Evolutionary conservation across 2,888 invertebrate species (phyloP), one percentile per base, ranked within the genome.

Genomic region (Geotrupes spiniger): DNA sequence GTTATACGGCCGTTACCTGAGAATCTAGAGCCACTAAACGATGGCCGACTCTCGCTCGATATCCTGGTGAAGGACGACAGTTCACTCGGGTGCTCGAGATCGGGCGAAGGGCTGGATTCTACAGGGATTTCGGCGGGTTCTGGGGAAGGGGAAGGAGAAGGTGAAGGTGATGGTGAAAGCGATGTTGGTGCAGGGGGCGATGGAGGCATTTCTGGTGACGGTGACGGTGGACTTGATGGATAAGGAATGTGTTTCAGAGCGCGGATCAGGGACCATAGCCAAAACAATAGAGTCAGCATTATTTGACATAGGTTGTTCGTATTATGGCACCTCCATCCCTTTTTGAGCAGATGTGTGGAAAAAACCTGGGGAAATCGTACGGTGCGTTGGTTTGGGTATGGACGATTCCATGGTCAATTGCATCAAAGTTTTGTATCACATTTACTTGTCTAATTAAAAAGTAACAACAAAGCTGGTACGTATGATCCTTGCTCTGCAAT

Each of bases 211-310:
- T 60, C 58, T n/a, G 55, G 56, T 41, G 54, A 41, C 10, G 55
- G 57, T 40, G 54, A 41, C 16, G 50, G 41, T 21, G 46, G 25
- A 10, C 39, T 41, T 31, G 53, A 39, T 41, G 55, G 50, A 37
- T 42, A 57, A 29, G 49, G 63, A 54, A 52, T 61, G 51, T 67
- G 68, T 59, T 64, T 71, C 39, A 82, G 73, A 73, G 79, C 80
- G 69, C 81, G 80, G 66, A 80, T 78, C 59, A 77, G 76, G 64
- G 80, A 78, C 82, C 81, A 82, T 74, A 80, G 73, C 72, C 81
- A 76, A 66, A 81, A 78, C 64, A 82, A 76, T 65, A 82, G 70
- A 66, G 81, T 81, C 73, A 82, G 74, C 82, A 82, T 82, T 63
- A 63, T 70, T 63, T 56, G 54, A 28, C 43, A 31, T 42, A 11